Percentiles rank a stretch among this genome's conserved stretches.
These are phyloP conservation scores for Phalangium opilio DNA, from an alignment of 2,888 invertebrate genomes.

Conservation along the genomic window DNA sequence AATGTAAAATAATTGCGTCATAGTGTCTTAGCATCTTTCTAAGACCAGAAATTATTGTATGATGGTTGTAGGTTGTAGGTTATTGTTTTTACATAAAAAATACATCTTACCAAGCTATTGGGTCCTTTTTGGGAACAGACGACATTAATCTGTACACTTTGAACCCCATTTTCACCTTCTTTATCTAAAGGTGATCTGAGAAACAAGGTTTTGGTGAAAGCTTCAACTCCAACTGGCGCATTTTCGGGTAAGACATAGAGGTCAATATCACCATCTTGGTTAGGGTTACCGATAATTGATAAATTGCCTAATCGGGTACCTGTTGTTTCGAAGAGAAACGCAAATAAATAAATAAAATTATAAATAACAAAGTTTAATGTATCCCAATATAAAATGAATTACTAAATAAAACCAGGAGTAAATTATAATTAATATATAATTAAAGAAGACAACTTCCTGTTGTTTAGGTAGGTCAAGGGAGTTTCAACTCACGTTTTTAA, in stretches of 20 bases:
- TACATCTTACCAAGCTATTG: constrained; percentile 50
- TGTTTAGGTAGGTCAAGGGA: background rate
- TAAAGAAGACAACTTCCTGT: background rate
- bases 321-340: too few relatives aligned
- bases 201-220: constrained; percentile 63
- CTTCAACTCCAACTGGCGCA: constrained; percentile 51
- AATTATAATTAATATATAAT: constrained; percentile 1
- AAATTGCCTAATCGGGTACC: constrained; percentile 39
- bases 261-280: constrained; percentile 52
- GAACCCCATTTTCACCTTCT: constrained; percentile 23
- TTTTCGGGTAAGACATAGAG: constrained; percentile 60
- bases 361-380: too few relatives aligned
- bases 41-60: too few relatives aligned
- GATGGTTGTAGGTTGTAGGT: too few relatives aligned
- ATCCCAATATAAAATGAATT: too few relatives aligned
- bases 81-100: too few relatives aligned
- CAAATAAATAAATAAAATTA: constrained; percentile 1
- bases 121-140: constrained; percentile 45
- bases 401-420: background rate
- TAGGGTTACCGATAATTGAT: constrained; percentile 64
- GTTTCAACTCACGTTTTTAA: background rate
- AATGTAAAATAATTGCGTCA: too few relatives aligned
- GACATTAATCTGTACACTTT: constrained; percentile 15
- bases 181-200: constrained; percentile 63
- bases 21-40: too few relatives aligned